Evolutionary conservation across 2,888 invertebrate species (phyloP).

Genomic region (Dryococelus australis): DNA sequence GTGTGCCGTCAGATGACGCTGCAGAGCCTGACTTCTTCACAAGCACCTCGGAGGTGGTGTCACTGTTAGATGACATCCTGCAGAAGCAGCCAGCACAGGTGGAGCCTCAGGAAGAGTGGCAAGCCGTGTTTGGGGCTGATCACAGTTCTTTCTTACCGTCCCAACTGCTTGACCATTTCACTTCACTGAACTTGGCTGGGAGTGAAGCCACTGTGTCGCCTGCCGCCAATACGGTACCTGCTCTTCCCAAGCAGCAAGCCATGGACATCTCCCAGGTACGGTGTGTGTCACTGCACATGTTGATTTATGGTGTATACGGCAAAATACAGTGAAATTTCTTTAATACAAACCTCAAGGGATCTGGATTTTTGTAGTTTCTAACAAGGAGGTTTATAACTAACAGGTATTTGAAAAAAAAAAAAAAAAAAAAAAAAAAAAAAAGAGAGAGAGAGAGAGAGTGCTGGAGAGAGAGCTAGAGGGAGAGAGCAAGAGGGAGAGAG

Average conservation of each 20-base stretch:
- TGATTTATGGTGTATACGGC: not conserved
- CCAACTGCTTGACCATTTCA: slow-evolving; percentile 43
- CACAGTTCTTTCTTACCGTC: slow-evolving; percentile 42
- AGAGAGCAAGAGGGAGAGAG: too few species aligned
- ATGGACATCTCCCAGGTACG: not conserved
- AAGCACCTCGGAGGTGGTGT: slow-evolving; percentile 35
- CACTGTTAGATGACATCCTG: slow-evolving; percentile 43
- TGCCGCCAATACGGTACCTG: not conserved
- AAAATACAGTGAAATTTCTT: not conserved
- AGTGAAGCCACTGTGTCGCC: not conserved
- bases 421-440: too few species aligned
- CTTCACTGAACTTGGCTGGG: slow-evolving; percentile 23
- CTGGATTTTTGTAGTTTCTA: too few species aligned
- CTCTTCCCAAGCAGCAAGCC: not conserved
- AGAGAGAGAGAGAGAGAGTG: too few species aligned
- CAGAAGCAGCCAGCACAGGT: slow-evolving; percentile 1
- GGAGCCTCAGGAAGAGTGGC: slow-evolving; percentile 33
- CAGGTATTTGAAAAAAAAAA: too few species aligned
- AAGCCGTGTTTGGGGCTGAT: slow-evolving; percentile 39
- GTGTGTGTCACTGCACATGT: not conserved
- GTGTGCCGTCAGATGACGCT: slow-evolving; percentile 19
- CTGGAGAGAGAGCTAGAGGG: too few species aligned
- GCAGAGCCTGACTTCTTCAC: slow-evolving; percentile 33
- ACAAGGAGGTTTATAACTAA: too few species aligned
- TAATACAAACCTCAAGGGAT: too few species aligned